Conservation (phyloP, 53 echinoderm and acorn worm species). For the Patiria pectinifera region DNA sequence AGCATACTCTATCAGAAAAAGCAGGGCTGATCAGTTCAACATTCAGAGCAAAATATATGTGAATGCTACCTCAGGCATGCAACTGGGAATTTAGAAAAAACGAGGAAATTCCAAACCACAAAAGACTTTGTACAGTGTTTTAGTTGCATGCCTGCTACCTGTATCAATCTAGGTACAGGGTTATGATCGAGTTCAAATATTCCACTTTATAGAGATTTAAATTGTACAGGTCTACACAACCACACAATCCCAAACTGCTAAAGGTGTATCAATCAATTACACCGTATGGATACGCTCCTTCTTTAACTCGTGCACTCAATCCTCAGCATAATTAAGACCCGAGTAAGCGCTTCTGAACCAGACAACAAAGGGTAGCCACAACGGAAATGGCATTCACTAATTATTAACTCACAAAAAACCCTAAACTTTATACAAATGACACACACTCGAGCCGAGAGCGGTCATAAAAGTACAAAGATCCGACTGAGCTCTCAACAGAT, state of each 20-base stretch:
- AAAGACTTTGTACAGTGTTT: too few relatives aligned
- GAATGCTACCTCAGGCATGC: too few relatives aligned
- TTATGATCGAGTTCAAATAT: too few relatives aligned
- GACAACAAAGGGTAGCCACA: conserved; percentile 34
- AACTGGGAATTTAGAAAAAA: too few relatives aligned
- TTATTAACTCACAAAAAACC: conserved; percentile 49
- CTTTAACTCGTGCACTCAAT: not conserved
- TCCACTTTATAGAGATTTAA: too few relatives aligned
- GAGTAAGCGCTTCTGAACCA: not conserved
- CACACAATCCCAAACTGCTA: too few relatives aligned
- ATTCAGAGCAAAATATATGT: too few relatives aligned
- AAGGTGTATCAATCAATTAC: not conserved
- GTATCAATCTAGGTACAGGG: too few relatives aligned
- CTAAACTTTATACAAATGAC: conserved; percentile 45
- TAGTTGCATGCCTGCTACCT: too few relatives aligned
- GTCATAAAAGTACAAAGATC: conserved; percentile 57
- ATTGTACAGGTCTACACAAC: not conserved
- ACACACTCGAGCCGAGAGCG: conserved; percentile 46
- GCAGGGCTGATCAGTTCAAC: too few relatives aligned
- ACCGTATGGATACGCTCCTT: not conserved
- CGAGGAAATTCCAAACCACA: too few relatives aligned
- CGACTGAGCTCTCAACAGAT: not conserved
- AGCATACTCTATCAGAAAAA: too few relatives aligned
- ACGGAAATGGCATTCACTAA: conserved; percentile 37
- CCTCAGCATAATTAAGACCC: not conserved